Conservation (phyloP, 2,888 invertebrate species). For the Tinea pellionella region DNA sequence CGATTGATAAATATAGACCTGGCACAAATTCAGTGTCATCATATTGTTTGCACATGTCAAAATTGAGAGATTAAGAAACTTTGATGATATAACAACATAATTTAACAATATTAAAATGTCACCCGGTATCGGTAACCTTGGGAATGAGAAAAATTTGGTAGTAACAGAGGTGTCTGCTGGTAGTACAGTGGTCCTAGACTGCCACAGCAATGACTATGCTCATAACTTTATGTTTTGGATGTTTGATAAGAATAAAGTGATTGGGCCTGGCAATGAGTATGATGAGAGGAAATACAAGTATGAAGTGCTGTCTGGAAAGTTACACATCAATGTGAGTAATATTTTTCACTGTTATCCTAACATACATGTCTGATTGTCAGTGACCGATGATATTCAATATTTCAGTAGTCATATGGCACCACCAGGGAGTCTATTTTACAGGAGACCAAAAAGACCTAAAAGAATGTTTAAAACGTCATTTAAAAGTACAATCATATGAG, state of each 20-base stretch:
- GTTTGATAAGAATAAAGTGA: slow-evolving; percentile 63
- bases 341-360: neutral
- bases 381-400: no score
- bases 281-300: slow-evolving; percentile 75
- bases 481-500: no score
- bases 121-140: slow-evolving; percentile 20
- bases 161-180: slow-evolving; percentile 69
- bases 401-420: no score
- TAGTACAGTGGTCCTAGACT: slow-evolving; percentile 69
- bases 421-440: no score
- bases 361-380: no score
- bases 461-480: no score
- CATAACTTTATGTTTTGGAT: slow-evolving; percentile 79
- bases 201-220: slow-evolving; percentile 72
- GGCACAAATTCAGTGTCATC: slow-evolving; percentile 52
- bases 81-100: slow-evolving; percentile 35
- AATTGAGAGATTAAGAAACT: slow-evolving; percentile 27
- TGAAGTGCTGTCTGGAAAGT: slow-evolving; percentile 75
- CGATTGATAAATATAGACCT: slow-evolving; percentile 60
- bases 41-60: slow-evolving; percentile 46
- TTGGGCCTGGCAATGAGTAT: slow-evolving; percentile 73
- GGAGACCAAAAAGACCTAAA: no score
- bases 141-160: slow-evolving; percentile 36
- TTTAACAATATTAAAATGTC: slow-evolving; percentile 16
- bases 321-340: slow-evolving; percentile 72